Conservation (phyloP, 2,797 vertebrate species). For the Neosilurus mollespiculum region DNA sequence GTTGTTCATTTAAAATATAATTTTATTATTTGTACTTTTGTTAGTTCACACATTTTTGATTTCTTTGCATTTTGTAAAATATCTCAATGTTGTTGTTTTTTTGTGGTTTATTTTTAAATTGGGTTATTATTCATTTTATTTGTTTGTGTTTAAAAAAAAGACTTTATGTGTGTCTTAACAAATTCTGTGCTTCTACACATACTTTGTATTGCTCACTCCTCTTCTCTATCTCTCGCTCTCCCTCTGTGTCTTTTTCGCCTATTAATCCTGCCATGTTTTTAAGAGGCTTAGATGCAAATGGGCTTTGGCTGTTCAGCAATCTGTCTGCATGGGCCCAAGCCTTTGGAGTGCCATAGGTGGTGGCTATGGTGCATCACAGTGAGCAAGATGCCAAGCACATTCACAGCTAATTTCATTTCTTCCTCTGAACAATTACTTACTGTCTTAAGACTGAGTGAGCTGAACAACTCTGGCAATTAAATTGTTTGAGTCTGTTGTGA, state of each 20-base stretch:
- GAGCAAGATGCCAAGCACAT: conserved; percentile 55
- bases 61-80: too few relatives aligned
- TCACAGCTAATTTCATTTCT: conserved; percentile 55
- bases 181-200: conserved; percentile 21
- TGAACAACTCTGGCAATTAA: conserved; percentile 45
- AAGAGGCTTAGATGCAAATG: conserved; percentile 58
- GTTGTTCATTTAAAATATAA: too few relatives aligned
- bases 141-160: conserved; percentile 35
- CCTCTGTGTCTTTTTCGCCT: conserved; percentile 6
- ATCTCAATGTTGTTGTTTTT: too few relatives aligned
- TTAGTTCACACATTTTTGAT: too few relatives aligned
- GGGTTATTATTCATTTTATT: not conserved
- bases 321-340: conserved; percentile 56
- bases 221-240: not conserved
- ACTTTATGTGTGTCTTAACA: too few relatives aligned
- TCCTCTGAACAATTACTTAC: conserved; percentile 44
- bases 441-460: conserved; percentile 48
- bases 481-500: conserved; percentile 34
- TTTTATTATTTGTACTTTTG: too few relatives aligned
- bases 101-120: too few relatives aligned
- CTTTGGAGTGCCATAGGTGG: conserved; percentile 60
- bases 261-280: conserved; percentile 53
- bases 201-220: conserved; percentile 24
- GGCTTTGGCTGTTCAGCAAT: conserved; percentile 55
- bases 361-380: conserved; percentile 58